phyloP scores from a whole-genome alignment of 2,797 vertebrate species.

The Clamator glandarius region DNA sequence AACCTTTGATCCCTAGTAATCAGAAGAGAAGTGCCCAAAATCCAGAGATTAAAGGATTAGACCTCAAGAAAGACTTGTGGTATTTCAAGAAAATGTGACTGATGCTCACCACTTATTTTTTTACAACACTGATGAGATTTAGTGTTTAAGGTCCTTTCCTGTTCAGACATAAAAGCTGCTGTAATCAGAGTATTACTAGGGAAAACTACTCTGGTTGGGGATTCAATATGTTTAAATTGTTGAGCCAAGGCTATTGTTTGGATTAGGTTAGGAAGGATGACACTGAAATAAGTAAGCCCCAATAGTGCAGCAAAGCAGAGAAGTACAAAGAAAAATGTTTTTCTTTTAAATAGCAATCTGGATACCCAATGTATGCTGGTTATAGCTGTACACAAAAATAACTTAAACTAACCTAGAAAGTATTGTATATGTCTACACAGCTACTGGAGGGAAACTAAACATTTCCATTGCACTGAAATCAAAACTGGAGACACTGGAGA shows the following conservation, averaged over 20 bases:
- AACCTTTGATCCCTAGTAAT: conserved; percentile 68
- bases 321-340: conserved; percentile 47
- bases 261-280: conserved; percentile 65
- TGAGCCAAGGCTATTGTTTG: conserved; percentile 68
- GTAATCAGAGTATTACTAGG: conserved; percentile 75
- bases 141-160: conserved; percentile 73
- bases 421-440: not conserved
- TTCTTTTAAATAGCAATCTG: conserved; percentile 1
- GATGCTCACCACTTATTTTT: conserved; percentile 76
- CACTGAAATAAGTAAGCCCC: conserved; percentile 45
- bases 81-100: conserved; percentile 73
- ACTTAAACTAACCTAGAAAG: not conserved
- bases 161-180: conserved; percentile 76
- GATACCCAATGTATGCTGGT: not conserved
- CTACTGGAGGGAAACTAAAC: not conserved
- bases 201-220: conserved; percentile 57
- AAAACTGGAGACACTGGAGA: not conserved
- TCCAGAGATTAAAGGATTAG: conserved; percentile 75
- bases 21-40: conserved; percentile 74
- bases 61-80: conserved; percentile 69
- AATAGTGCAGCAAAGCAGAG: conserved; percentile 6
- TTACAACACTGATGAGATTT: conserved; percentile 75
- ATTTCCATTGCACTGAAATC: not conserved
- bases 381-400: not conserved
- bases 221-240: conserved; percentile 70